These are phyloP conservation scores for Cydia fagiglandana DNA, from an alignment of 1,140 invertebrate genomes.

Conservation along the genomic window DNA sequence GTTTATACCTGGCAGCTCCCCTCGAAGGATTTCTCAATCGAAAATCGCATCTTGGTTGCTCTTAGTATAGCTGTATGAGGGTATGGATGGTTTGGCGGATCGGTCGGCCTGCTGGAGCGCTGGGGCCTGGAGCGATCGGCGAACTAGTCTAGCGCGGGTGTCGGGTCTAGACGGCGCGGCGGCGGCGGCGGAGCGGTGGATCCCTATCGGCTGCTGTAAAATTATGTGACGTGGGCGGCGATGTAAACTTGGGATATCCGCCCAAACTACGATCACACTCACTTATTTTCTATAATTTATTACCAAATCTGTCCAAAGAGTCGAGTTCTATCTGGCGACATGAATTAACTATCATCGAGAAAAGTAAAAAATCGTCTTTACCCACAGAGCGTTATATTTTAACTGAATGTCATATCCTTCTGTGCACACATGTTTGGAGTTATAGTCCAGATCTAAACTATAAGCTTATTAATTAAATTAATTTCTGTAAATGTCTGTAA, in stretches of 20 bases:
- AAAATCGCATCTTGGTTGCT: slow-evolving; percentile 56
- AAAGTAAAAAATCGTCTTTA: neutral
- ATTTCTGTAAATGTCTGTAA: too few species aligned
- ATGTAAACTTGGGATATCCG: slow-evolving; percentile 48
- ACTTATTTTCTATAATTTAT: slow-evolving; percentile 43
- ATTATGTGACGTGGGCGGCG: slow-evolving; percentile 65
- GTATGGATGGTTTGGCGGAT: slow-evolving; percentile 56
- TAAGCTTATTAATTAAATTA: too few species aligned
- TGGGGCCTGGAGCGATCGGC: slow-evolving; percentile 48
- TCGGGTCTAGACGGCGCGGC: slow-evolving; percentile 71
- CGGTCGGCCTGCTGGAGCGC: slow-evolving; percentile 43
- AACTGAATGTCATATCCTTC: too few species aligned
- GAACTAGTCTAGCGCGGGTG: slow-evolving; percentile 61
- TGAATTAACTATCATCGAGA: slow-evolving; percentile 15
- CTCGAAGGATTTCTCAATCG: slow-evolving; percentile 45
- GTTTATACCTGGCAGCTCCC: slow-evolving; percentile 16
- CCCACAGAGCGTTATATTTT: neutral
- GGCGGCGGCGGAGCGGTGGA: slow-evolving; percentile 44
- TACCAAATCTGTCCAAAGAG: slow-evolving; percentile 27
- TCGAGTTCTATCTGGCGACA: slow-evolving; percentile 30
- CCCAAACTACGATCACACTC: slow-evolving; percentile 48
- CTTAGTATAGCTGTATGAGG: slow-evolving; percentile 48
- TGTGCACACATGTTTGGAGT: too few species aligned
- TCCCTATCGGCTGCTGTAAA: slow-evolving; percentile 65
- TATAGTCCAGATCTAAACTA: too few species aligned